Base-by-base conservation (phyloP, 2,888 invertebrate genomes). In the Peribatodes rhomboidaria region DNA sequence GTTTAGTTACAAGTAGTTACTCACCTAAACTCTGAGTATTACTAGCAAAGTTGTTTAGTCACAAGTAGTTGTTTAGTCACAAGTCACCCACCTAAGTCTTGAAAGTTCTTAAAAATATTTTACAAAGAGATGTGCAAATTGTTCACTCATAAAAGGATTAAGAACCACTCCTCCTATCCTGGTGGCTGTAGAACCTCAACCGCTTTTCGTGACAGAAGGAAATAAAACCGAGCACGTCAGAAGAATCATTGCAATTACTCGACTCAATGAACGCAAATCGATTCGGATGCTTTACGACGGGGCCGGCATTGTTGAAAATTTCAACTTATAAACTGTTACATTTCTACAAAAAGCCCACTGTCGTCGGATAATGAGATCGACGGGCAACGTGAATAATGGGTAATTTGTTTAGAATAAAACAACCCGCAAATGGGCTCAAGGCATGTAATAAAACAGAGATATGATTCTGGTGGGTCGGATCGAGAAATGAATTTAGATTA, bases 401-500 rank as follows among this genome's bases (percentile, higher is more conserved):
- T 92, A 92, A 92, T 93, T 92, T 92, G 92, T 90, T 87, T 86
- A 80, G 85, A 89, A 85, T 85, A 90, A 90, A 93, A 90, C 90
- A 88, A 86, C 89, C 88, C 81, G 90, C 90, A 90, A 92, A 92
- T 90, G 92, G 91, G 85, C 84, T 87, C 85, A 85, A 86, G 88
- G 87, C 86, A 89, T 89, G 86, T 93, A 92, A 92, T 92, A 93
- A 92, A 92, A 92, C 88, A 85, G 87, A 92, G 88, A 88, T 89
- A 90, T 88, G 87, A 87, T 82, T 82, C 80, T 85, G 85, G 89
- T 90, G 89, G 91, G 90, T 89, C 87, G 91, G 88, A 87, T 90
- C 92, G 89, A 92, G 89, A 92, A 93, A 93, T 93, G 92, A 93
- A 93, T 93, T 93, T 93, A 93, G 93, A 93, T 93, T 93, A 92